These are phyloP conservation scores for Drosophila longiperda DNA, from an alignment of 2,888 invertebrate species.

Conservation along the genomic window DNA sequence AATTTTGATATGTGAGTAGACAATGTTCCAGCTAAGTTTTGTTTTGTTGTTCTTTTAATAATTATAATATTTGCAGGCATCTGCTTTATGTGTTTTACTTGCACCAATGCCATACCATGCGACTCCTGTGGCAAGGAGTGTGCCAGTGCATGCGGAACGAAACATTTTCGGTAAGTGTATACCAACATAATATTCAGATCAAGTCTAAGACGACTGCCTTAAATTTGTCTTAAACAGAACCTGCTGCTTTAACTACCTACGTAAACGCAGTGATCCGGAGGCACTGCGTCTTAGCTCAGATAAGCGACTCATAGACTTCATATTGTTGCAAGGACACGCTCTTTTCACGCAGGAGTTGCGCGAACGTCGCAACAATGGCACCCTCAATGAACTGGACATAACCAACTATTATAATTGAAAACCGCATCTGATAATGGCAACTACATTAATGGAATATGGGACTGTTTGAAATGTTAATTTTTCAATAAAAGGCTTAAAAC, in stretches of 20 bases:
- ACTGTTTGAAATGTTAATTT: constrained; percentile 76
- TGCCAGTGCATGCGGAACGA: constrained; percentile 88
- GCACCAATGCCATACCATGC: constrained; percentile 85
- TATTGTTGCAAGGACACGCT: constrained; percentile 81
- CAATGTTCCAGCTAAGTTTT: too few species aligned
- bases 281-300: constrained; percentile 77
- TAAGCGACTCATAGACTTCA: constrained; percentile 82
- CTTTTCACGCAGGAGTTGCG: constrained; percentile 76
- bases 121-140: constrained; percentile 89
- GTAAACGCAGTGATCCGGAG: constrained; percentile 86
- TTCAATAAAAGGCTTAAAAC: constrained; percentile 57
- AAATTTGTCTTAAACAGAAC: constrained; percentile 83
- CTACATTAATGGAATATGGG: constrained; percentile 21
- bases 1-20: constrained; percentile 72
- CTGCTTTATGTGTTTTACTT: constrained; percentile 65
- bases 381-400: constrained; percentile 67
- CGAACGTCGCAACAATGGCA: constrained; percentile 65
- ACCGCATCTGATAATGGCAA: constrained; percentile 4
- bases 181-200: background rate
- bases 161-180: constrained; percentile 86
- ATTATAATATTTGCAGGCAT: constrained; percentile 52
- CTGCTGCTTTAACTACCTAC: constrained; percentile 89
- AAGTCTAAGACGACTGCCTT: background rate
- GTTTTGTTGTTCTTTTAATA: background rate
- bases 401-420: constrained; percentile 71